A percentile compares a stretch with the other conserved stretches of the same genome.
Conservation (phyloP, 2,113 vertebrate genomes). For the Solea senegalensis region DNA sequence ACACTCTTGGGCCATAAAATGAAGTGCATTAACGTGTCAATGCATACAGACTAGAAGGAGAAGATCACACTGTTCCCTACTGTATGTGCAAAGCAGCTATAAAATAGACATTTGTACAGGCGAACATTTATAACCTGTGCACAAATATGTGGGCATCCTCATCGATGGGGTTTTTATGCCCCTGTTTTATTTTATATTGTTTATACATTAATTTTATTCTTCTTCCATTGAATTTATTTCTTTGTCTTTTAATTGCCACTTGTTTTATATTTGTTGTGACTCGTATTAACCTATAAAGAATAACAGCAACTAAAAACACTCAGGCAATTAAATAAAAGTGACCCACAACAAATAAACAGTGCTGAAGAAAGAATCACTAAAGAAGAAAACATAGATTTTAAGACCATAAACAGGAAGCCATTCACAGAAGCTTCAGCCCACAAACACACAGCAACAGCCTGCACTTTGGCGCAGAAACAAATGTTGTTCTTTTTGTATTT, state of each 20-base stretch:
- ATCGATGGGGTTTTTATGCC: too few species aligned
- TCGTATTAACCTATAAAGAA: background rate
- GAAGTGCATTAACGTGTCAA: background rate
- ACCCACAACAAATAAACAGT: background rate
- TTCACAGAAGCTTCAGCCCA: too few species aligned
- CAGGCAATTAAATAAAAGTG: background rate
- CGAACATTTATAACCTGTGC: background rate
- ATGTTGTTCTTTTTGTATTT: too few species aligned
- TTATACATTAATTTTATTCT: too few species aligned
- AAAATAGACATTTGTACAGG: background rate
- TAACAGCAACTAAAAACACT: background rate
- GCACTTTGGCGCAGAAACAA: too few species aligned
- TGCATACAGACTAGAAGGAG: background rate
- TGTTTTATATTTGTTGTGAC: too few species aligned
- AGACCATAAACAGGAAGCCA: background rate
- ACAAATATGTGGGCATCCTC: too few species aligned
- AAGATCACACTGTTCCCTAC: background rate
- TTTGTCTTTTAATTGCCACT: too few species aligned
- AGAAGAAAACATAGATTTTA: background rate
- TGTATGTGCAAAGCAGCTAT: background rate
- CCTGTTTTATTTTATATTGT: too few species aligned
- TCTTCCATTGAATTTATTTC: too few species aligned
- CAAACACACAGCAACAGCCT: too few species aligned
- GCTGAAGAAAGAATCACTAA: background rate
- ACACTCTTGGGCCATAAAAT: background rate